Conservation (phyloP, 2,113 vertebrate genomes). For the Toxostoma redivivum region DNA sequence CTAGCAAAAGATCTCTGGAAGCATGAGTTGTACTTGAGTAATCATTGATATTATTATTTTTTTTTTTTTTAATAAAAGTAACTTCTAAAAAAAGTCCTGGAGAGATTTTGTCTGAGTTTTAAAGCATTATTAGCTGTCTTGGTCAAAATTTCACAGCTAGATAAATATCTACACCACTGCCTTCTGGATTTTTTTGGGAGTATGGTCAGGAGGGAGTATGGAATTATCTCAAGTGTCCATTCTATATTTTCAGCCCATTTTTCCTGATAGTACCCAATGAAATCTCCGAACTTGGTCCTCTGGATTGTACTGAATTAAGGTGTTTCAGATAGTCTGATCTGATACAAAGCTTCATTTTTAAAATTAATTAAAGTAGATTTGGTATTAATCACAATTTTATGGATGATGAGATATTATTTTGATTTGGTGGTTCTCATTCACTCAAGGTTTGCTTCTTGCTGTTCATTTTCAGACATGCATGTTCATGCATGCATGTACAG, state of each 20-base stretch:
- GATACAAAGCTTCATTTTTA: background rate
- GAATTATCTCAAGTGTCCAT: background rate
- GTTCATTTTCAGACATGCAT: background rate
- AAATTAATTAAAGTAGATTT: background rate
- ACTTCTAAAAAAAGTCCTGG: background rate
- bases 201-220: background rate
- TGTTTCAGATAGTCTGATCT: background rate
- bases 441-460: background rate
- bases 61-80: background rate
- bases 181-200: background rate
- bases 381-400: background rate
- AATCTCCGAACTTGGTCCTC: background rate
- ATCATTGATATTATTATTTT: background rate
- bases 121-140: background rate
- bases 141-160: background rate
- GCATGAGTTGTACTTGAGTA: background rate
- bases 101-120: background rate
- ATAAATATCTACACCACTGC: background rate
- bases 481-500: fast-evolving
- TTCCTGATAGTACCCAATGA: background rate
- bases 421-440: background rate
- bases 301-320: background rate
- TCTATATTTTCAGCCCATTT: background rate
- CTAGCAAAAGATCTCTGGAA: background rate
- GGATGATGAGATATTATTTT: background rate